These are phyloP conservation scores for Phasianus colchicus DNA, from an alignment of 2,113 vertebrate genomes.

Conservation along the genomic window DNA sequence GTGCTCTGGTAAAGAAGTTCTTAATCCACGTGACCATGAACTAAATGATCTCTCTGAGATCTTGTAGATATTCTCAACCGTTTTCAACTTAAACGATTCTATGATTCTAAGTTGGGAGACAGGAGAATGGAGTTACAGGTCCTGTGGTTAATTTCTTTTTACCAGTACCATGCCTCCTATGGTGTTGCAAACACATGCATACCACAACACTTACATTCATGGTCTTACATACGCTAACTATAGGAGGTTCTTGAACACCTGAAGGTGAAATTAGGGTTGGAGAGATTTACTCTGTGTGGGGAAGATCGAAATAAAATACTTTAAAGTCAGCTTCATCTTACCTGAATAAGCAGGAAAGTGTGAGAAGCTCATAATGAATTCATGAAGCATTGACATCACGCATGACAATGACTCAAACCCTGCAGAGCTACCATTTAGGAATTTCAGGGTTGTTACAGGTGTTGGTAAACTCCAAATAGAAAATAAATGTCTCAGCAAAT, in stretches of 20 bases:
- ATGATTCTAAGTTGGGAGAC: background rate
- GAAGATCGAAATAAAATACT: conserved; percentile 8
- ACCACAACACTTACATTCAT: background rate
- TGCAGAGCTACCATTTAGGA: background rate
- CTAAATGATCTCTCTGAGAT: background rate
- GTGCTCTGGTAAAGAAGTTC: background rate
- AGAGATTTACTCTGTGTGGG: conserved; percentile 11
- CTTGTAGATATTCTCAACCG: background rate
- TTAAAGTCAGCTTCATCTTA: background rate
- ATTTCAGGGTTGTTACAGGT: background rate
- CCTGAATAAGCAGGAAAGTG: conserved; percentile 14
- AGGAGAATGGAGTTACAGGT: background rate
- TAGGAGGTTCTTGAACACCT: background rate
- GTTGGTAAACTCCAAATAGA: background rate
- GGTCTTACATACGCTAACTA: background rate
- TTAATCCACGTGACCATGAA: background rate
- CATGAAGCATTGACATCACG: background rate
- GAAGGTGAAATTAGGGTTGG: background rate
- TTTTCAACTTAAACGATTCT: too few relatives aligned
- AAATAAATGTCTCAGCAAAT: background rate
- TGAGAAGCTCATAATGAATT: background rate
- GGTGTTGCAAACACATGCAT: background rate
- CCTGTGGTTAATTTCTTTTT: background rate
- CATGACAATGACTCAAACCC: background rate
- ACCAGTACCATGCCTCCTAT: background rate